Conservation (phyloP, 2,888 invertebrate species). For the Scrobipalpa atriplicella region DNA sequence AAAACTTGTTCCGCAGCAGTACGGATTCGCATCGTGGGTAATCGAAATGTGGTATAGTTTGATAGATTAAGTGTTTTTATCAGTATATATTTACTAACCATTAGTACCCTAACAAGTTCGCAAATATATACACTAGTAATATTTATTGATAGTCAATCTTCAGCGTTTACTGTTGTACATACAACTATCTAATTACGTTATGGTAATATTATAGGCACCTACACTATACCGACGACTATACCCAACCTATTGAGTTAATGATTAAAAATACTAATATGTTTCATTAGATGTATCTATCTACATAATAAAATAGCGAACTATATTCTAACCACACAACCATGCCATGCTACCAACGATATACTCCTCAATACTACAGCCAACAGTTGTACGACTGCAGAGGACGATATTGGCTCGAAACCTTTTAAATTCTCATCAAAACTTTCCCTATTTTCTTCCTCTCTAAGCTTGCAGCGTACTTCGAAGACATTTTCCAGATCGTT, state of each 20-base stretch:
- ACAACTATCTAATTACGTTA: too few species aligned
- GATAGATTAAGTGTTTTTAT: too few species aligned
- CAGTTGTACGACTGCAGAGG: constrained; percentile 70
- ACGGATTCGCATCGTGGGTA: neutral
- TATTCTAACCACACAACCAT: neutral
- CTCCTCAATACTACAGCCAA: constrained; percentile 32
- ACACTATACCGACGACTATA: too few species aligned
- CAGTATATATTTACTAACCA: too few species aligned
- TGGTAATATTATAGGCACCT: too few species aligned
- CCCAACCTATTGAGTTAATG: too few species aligned
- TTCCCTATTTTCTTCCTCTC: constrained; percentile 50
- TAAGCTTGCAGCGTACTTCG: constrained; percentile 52
- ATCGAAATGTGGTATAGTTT: neutral
- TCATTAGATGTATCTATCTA: neutral
- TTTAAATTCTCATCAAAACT: constrained; percentile 76
- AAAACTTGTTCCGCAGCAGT: neutral
- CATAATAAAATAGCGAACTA: neutral
- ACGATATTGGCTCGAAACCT: constrained; percentile 74
- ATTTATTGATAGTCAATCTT: too few species aligned
- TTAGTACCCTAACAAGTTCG: too few species aligned
- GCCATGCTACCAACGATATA: neutral
- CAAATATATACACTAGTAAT: too few species aligned
- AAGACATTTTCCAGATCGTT: constrained; percentile 54
- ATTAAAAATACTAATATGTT: too few species aligned
- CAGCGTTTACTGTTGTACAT: too few species aligned